Base-by-base conservation (phyloP, 2,888 invertebrate genomes). In the Cheilosia variabilis region DNA sequence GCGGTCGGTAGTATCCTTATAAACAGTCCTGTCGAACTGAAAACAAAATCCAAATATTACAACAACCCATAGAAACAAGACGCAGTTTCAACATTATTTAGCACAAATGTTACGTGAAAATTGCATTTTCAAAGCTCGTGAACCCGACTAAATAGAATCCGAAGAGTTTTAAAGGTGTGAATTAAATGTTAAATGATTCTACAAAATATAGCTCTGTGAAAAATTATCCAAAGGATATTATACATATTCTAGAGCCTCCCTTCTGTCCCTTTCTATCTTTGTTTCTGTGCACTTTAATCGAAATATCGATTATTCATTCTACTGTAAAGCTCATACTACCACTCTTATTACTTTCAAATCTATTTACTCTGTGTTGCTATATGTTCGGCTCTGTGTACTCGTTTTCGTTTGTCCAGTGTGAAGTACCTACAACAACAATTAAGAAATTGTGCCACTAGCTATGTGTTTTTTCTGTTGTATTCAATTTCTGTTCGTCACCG, bases 31-130 rank as follows among this genome's bases (percentile, higher is more conserved):
- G 80, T 65, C 82, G 73, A 60, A 79, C 37, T 43, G 37, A 80
- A 86, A 68, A 63, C n/a, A 62, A 58, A 66, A 50, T 15, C 60
- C 9, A 73, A 57, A 63, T 50, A 31, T 60, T 63, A 53, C 47
- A 63, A 69, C 6, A 55, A 66, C 63, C 66, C 45, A 63, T 80
- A 81, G 34, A 60, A 78, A 71, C 68, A 76, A 84, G 69, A 81
- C 75, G 87, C 63, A 87, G 80, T 88, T 87, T 53, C 66, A 79
- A 65, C 53, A 83, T 69, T 79, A 58, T 82, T 69, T 73, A 87
- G 66, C 79, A 88, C 90, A 89, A 90, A 90, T 90, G 90, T 88
- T 89, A 88, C 88, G 88, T 71, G 88, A 88, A 89, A 89, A 88
- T 84, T 86, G 72, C 71, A 83, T 87, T 63, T 84, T 87, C 34